Base-by-base conservation (phyloP, 2,797 vertebrate species). In the Mareca strepera region DNA sequence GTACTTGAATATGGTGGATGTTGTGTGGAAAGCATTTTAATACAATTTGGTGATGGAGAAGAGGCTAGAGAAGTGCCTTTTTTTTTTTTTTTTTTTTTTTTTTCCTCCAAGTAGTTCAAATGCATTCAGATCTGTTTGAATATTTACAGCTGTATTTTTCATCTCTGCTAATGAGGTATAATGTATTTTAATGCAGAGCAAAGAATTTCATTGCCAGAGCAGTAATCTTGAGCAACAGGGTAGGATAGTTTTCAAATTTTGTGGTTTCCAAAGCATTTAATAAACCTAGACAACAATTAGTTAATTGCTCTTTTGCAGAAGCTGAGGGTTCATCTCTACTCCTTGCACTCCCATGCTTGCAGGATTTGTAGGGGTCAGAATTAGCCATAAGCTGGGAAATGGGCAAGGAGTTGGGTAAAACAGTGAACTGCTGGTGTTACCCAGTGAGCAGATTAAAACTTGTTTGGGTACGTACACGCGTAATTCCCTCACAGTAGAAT, bases 111-210 rank as follows among this genome's bases (percentile, higher is more conserved):
- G 46, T 56, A 29, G 17, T 90, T 96, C 67, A 91, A 48, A 88
- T 77, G 63, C 17, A 50, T 20, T 44, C 37, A 80, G 64, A 80
- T 26, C 59, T 81, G 48, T 94, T 72, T 84, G 28, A 88, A 20
- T 87, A 44, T 93, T 95, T 92, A 75, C 53, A 94, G 64, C 46
- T 75, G 25, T 67, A 21, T 70, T 93, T 90, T 82, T 95, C 72
- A 90, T 90, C 59, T 80, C 23, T 73, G 31, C 68, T 96, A 43
- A 73, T 72, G 62, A 81, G 17, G 20, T 86, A 48, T 66, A 82
- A 83, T 70, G 72, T 86, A 53, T 94, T 88, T 95, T 84, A 95
- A 33, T 78, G 56, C 43, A 73, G 20, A 90, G n/a, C 25, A 74
- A 70, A 83, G 76, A 68, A 66, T 93, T 91, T 91, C 39, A 72